Evolutionary conservation across 1,140 invertebrate genomes (phyloP).

Genomic region (Leptinotarsa lineolata): DNA sequence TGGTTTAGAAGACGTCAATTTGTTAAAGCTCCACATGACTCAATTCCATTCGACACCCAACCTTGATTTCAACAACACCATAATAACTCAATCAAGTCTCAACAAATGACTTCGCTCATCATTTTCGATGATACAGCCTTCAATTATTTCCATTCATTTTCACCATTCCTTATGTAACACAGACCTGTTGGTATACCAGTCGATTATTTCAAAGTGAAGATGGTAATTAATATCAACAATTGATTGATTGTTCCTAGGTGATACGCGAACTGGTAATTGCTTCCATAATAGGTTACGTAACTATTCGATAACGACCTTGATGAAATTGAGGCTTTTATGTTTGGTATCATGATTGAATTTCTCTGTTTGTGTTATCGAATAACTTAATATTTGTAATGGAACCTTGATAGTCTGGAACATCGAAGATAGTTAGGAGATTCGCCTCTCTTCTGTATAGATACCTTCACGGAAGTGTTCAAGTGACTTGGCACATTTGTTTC

Average conservation of each 20-base stretch:
- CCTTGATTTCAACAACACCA: not conserved
- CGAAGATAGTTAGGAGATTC: too few species aligned
- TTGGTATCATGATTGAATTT: too few species aligned
- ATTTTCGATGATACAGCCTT: not conserved
- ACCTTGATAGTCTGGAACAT: too few species aligned
- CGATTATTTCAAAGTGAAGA: conserved; percentile 15
- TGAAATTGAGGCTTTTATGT: not conserved
- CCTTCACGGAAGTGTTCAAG: too few species aligned
- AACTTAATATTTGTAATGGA: too few species aligned
- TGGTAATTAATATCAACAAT: conserved; percentile 18
- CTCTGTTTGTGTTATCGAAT: too few species aligned
- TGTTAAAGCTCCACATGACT: too few species aligned
- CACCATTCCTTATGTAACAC: not conserved
- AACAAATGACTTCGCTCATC: not conserved
- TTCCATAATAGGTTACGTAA: conserved; percentile 11
- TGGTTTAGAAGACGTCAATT: too few species aligned
- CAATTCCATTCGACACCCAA: not conserved
- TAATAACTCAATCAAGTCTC: not conserved
- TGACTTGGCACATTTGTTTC: too few species aligned
- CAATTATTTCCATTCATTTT: not conserved
- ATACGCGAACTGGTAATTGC: conserved; percentile 12
- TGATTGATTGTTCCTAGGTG: conserved; percentile 18
- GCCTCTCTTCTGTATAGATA: too few species aligned
- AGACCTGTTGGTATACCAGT: not conserved
- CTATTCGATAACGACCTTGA: conserved; percentile 12